Conservation (phyloP, 2,888 invertebrate species). For the Lutraria lutraria region DNA sequence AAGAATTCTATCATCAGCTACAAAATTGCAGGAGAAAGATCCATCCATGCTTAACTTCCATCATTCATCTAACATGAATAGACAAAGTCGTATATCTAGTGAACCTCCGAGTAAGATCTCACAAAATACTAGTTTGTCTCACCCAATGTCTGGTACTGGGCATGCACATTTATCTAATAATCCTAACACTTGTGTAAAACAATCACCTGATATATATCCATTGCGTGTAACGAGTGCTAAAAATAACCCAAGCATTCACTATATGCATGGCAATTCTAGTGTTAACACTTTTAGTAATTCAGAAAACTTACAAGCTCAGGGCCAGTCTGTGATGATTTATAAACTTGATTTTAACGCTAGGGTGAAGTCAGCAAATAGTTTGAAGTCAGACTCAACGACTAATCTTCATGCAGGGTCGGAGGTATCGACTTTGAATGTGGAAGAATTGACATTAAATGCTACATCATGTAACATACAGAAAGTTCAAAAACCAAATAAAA, state of each 20-base stretch:
- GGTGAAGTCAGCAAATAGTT: conserved; percentile 64
- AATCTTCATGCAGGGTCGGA: background rate
- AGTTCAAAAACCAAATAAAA: conserved; percentile 26
- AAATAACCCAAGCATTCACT: conserved; percentile 38
- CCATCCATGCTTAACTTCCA: background rate
- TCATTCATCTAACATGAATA: conserved; percentile 34
- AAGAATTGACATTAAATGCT: conserved; percentile 53
- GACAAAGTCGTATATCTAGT: conserved; percentile 56
- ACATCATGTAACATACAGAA: conserved; percentile 55
- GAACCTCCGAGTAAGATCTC: conserved; percentile 63
- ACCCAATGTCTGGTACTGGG: conserved; percentile 40
- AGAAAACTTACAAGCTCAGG: conserved; percentile 43
- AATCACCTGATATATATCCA: conserved; percentile 33
- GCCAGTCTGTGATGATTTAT: conserved; percentile 50
- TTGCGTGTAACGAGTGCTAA: conserved; percentile 44
- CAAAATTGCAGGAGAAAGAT: conserved; percentile 39
- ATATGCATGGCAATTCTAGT: conserved; percentile 43
- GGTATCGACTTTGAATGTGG: background rate
- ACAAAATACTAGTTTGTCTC: conserved; percentile 46
- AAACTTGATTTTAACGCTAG: conserved; percentile 53
- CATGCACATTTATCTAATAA: conserved; percentile 31
- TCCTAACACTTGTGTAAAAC: conserved; percentile 28
- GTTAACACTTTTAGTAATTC: conserved; percentile 27
- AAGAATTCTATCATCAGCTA: conserved; percentile 30
- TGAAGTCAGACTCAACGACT: conserved; percentile 42